Evolutionary conservation across 2,113 vertebrate genomes (phyloP).

Genomic region (Ifrita kowaldi): DNA sequence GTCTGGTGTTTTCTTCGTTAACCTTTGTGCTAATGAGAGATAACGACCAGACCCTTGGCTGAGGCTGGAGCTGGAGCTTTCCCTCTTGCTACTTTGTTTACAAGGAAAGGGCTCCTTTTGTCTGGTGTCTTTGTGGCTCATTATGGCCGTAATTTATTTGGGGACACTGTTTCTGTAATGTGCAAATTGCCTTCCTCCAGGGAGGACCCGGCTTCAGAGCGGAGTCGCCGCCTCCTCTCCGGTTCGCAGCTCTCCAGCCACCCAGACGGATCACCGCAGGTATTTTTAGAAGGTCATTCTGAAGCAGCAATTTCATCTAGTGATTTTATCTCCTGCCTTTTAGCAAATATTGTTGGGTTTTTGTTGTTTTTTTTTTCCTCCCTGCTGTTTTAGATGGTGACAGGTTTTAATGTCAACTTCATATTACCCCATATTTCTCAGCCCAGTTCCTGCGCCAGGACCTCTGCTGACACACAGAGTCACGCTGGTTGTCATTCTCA

Average conservation of each 20-base stretch:
- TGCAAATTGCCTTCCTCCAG: slow-evolving; percentile 29
- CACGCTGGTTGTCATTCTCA: slow-evolving; percentile 7
- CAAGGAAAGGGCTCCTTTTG: not conserved
- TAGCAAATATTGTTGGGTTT: slow-evolving; percentile 29
- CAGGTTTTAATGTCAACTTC: slow-evolving; percentile 57
- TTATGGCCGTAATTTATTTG: not conserved
- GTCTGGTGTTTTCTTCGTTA: not conserved
- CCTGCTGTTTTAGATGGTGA: slow-evolving; percentile 32
- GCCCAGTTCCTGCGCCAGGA: not conserved
- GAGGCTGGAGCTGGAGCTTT: not conserved
- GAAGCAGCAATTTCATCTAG: slow-evolving; percentile 24
- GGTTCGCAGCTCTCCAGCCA: not conserved
- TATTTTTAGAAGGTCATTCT: slow-evolving; percentile 56
- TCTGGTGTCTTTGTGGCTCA: not conserved
- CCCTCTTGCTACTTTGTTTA: not conserved
- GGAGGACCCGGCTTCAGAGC: not conserved
- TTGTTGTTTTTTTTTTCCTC: not conserved
- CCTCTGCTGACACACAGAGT: not conserved
- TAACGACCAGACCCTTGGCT: not conserved
- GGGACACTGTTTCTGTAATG: not conserved
- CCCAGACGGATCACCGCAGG: slow-evolving; percentile 8
- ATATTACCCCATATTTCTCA: slow-evolving; percentile 56
- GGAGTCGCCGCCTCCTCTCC: not conserved
- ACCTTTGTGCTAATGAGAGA: not conserved
- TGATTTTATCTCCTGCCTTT: slow-evolving; percentile 56